Evolutionary conservation across 2,113 vertebrate species (phyloP).

Genomic region (Trichechus manatus): DNA sequence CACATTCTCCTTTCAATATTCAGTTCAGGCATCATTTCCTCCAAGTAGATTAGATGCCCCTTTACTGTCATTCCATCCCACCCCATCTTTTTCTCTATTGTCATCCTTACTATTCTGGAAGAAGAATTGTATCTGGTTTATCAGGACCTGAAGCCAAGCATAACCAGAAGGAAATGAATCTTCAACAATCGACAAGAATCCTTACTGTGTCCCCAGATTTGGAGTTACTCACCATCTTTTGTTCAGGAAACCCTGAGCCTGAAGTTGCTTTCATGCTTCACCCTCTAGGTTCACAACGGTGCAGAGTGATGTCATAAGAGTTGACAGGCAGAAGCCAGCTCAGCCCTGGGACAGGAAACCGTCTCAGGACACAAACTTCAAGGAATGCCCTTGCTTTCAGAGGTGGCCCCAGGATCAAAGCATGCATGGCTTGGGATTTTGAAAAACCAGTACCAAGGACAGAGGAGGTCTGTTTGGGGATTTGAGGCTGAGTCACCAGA

Average conservation of each 20-base stretch:
- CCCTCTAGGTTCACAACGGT: conserved; percentile 33
- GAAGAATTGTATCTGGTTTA: not conserved
- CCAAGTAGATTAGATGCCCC: too few species aligned
- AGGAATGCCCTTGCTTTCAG: conserved; percentile 81
- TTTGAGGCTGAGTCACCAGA: conserved; percentile 69
- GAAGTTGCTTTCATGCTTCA: not conserved
- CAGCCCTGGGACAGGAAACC: conserved; percentile 61
- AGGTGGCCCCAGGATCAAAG: conserved; percentile 42
- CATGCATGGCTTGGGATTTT: conserved; percentile 30
- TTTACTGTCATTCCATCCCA: not conserved
- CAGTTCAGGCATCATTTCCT: not conserved
- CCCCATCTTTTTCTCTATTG: too few species aligned
- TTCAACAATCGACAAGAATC: not conserved
- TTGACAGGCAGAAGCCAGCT: conserved; percentile 80
- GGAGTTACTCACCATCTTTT: not conserved
- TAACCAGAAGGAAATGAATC: not conserved
- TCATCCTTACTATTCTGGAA: not conserved
- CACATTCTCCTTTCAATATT: conserved; percentile 7
- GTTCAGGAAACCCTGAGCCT: not conserved
- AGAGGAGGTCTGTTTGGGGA: conserved; percentile 83
- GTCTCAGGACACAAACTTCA: conserved; percentile 81
- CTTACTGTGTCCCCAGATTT: not conserved
- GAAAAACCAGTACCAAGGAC: conserved; percentile 88
- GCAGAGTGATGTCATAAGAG: conserved; percentile 77
- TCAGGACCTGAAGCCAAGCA: not conserved